Evolutionary conservation across 2,113 vertebrate species (phyloP).

Genomic region (Chlamydotis undulata): DNA sequence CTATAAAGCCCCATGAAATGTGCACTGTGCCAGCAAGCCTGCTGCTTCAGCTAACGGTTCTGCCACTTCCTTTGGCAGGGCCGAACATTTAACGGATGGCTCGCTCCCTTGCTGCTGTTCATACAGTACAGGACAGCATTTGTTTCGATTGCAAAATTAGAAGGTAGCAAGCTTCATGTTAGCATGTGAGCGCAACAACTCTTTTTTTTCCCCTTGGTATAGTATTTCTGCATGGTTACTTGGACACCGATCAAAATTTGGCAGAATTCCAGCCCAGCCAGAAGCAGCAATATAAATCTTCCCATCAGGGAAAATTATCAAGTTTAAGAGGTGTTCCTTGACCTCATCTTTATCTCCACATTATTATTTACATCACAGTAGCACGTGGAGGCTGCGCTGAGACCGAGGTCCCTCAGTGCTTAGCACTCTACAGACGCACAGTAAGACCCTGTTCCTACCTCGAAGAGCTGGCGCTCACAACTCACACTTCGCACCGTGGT

Average conservation of each 20-base stretch:
- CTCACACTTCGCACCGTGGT: fast-evolving
- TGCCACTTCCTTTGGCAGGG: constrained; percentile 32
- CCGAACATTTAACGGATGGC: neutral
- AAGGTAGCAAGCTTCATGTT: neutral
- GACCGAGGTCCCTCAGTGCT: neutral
- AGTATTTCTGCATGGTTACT: neutral
- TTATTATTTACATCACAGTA: neutral
- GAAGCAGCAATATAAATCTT: neutral
- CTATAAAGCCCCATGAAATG: neutral
- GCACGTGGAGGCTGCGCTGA: neutral
- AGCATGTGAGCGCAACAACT: neutral
- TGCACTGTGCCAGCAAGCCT: constrained; percentile 5
- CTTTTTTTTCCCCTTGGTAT: neutral
- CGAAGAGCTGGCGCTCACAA: neutral
- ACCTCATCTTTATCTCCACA: neutral
- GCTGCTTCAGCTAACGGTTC: constrained; percentile 34
- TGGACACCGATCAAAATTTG: neutral
- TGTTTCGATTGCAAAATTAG: neutral
- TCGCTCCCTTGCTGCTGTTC: neutral
- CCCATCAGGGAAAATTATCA: constrained; percentile 4
- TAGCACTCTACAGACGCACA: neutral
- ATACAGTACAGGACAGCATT: neutral
- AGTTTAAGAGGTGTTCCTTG: constrained; percentile 8
- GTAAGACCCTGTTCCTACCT: neutral
- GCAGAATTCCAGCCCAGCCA: neutral